These are phyloP conservation scores for Eretmochelys imbricata DNA, from an alignment of 2,113 vertebrate genomes.

Conservation along the genomic window DNA sequence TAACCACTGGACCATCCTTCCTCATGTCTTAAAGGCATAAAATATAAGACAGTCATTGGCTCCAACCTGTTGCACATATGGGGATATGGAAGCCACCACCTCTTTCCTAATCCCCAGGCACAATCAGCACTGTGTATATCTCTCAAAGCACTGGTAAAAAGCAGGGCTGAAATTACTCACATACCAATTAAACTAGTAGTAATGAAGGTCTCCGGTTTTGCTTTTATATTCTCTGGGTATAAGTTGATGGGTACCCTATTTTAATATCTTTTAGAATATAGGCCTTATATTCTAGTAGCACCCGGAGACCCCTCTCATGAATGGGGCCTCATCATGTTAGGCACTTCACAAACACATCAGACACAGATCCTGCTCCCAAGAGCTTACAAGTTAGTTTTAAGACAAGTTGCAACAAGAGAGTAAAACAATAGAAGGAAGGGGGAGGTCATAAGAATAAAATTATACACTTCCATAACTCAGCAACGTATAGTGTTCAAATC, in stretches of 20 bases:
- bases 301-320: not conserved
- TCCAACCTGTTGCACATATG: not conserved
- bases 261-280: not conserved
- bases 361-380: not conserved
- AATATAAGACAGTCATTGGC: not conserved
- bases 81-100: not conserved
- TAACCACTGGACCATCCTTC: not conserved
- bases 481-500: not conserved
- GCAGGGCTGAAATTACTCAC: not conserved
- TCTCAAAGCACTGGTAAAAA: not conserved
- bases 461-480: fast-evolving
- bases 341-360: not conserved
- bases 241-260: not conserved
- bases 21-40: not conserved
- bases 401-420: not conserved
- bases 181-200: not conserved
- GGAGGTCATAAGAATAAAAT: not conserved
- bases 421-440: not conserved
- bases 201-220: not conserved
- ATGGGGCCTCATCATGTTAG: not conserved
- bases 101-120: not conserved
- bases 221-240: not conserved
- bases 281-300: not conserved
- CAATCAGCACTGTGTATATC: not conserved
- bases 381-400: not conserved